A percentile compares a stretch with the other conserved stretches of the same genome.
phyloP scores from a whole-genome alignment of 2,797 vertebrate species.

The Synaphobranchus kaupii region DNA sequence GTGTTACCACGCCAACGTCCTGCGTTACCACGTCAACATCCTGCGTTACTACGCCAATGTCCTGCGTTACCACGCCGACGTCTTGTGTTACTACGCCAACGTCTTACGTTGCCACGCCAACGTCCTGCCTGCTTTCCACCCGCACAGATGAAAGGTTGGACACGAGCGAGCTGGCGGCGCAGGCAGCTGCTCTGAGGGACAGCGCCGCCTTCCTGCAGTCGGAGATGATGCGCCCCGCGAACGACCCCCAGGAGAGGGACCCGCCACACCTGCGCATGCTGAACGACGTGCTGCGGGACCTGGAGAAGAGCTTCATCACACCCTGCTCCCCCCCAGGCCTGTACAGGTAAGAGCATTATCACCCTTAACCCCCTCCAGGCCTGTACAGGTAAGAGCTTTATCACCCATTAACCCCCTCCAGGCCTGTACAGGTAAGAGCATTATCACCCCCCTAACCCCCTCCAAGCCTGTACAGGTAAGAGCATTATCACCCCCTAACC shows the following conservation, averaged over 20 bases:
- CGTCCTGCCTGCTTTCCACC: background rate
- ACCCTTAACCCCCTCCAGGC: no score
- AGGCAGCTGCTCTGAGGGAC: slow-evolving; percentile 77
- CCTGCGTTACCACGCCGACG: no score
- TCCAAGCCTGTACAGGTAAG: no score
- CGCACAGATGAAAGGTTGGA: slow-evolving; percentile 65
- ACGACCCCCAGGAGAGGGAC: slow-evolving; percentile 86
- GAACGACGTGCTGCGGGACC: slow-evolving; percentile 86
- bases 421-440: slow-evolving; percentile 77
- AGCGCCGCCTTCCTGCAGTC: slow-evolving; percentile 87
- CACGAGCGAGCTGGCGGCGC: slow-evolving; percentile 64
- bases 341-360: slow-evolving; percentile 64
- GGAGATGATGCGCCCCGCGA: slow-evolving; percentile 91
- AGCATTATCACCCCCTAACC: no score
- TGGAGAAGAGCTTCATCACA: slow-evolving; percentile 88
- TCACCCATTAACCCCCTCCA: slow-evolving; percentile 72
- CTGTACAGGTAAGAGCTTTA: slow-evolving; percentile 74
- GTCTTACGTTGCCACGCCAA: background rate
- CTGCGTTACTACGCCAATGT: no score
- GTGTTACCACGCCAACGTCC: background rate
- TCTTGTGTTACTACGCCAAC: no score
- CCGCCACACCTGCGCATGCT: slow-evolving; percentile 87
- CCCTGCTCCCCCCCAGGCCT: slow-evolving; percentile 77
- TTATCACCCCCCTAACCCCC: no score
- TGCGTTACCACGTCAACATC: background rate